A percentile compares a stretch with the other conserved stretches of the same genome.
Conservation (phyloP, 2,797 vertebrate species). For the Microhierax caerulescens region DNA sequence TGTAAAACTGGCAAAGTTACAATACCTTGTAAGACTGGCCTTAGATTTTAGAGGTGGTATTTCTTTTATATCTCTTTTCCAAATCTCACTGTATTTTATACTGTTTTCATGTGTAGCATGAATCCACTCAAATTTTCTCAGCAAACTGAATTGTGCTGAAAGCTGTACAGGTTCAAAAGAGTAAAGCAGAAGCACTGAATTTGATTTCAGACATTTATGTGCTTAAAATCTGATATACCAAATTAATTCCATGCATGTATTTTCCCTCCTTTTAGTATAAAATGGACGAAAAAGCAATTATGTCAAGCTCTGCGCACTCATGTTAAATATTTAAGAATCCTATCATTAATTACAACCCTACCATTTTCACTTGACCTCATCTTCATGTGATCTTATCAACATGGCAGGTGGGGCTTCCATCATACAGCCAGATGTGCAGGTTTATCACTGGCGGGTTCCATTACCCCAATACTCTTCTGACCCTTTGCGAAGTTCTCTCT, state of each 20-base stretch:
- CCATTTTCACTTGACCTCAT: not conserved
- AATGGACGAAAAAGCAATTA: not conserved
- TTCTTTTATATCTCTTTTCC: not conserved
- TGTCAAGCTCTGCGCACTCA: not conserved
- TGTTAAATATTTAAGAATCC: not conserved
- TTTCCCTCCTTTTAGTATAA: not conserved
- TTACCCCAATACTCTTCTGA: not conserved
- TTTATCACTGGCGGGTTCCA: not conserved
- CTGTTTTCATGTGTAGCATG: not conserved
- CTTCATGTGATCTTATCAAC: not conserved
- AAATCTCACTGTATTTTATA: not conserved
- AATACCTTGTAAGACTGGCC: not conserved
- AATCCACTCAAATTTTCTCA: conserved; percentile 13
- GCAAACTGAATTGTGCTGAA: conserved; percentile 24
- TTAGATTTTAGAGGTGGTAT: not conserved
- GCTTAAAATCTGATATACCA: not conserved
- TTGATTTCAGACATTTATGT: not conserved
- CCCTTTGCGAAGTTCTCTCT: not conserved
- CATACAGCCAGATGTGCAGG: not conserved
- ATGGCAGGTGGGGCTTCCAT: not conserved
- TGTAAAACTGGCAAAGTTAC: not conserved
- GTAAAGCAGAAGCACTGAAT: not conserved
- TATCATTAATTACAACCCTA: not conserved
- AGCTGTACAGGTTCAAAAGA: not conserved
- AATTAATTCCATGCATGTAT: not conserved